Evolutionary conservation across 2,888 invertebrate genomes (phyloP), one percentile per base, ranked within the genome.

Genomic region (Apeira syringaria): DNA sequence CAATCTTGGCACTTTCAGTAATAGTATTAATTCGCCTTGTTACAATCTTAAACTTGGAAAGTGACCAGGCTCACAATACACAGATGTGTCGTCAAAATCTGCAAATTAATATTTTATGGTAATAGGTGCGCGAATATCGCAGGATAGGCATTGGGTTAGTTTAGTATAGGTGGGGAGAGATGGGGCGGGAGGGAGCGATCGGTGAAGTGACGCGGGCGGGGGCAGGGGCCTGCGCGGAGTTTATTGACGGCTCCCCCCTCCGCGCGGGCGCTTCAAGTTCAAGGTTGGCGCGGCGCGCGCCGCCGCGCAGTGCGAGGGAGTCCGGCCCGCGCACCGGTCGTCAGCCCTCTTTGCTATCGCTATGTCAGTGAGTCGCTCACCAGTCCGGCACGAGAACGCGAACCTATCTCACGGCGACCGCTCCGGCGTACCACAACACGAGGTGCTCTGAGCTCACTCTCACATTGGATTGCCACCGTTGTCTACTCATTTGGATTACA

Each of bases 281-380:
- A 91, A 91, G 91, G 91, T 87, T 88, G 88, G 91, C 89, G 80
- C 86, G 89, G 90, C 90, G 84, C 90, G 91, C 89, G 91, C 80
- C 80, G 84, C 80, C 75, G 84, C 83, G 82, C 88, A 88, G 90
- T 91, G 90, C 90, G 85, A 89, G 89, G 89, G 89, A 89, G 86
- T 88, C 85, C 88, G 89, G 85, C 85, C 83, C 84, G 89, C 88
- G 83, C 81, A 82, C 82, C 84, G 89, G 90, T 89, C 88, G 90
- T 89, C 85, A 87, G 88, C 88, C 86, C 87, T 79, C 80, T 67
- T 69, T 66, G 65, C 68, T 72, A 76, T 64, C 80, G 84, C 80
- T 81, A 86, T 86, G 86, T 77, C 71, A 79, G 70, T 69, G 62
- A 69, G 66, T 68, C 73, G 74, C 71, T 64, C 63, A 65, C 64